phyloP scores from a whole-genome alignment of 30 jellyfish, hydroid and myxozoan genomes.

The Aurelia aurita complex sp. Pacific region DNA sequence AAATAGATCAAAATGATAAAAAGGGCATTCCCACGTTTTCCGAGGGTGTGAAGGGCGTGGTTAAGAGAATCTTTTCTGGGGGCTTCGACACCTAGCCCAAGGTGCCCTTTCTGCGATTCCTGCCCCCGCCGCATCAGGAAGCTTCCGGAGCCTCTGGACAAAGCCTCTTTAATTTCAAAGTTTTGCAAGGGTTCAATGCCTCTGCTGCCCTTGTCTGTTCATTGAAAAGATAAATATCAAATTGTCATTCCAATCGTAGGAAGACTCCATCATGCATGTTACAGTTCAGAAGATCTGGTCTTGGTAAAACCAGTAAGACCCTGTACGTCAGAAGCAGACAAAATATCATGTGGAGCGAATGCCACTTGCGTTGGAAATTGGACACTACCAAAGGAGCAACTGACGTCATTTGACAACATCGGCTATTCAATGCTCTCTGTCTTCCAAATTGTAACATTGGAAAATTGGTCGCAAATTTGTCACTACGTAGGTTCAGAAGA shows the following conservation, averaged over 20 bases:
- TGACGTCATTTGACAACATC: slow-evolving; percentile 65
- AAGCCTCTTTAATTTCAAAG: no score
- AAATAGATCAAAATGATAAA: no score
- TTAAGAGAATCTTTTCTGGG: no score
- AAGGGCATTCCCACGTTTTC: no score
- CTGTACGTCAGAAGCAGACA: slow-evolving; percentile 6
- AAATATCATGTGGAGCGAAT: slow-evolving; percentile 6
- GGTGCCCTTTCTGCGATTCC: no score
- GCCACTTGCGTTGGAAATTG: slow-evolving; percentile 52
- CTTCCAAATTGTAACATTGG: slow-evolving; percentile 77
- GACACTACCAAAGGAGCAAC: slow-evolving; percentile 47
- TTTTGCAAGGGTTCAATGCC: no score
- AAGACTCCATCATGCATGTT: slow-evolving; percentile 58
- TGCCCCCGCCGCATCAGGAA: no score
- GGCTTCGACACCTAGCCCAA: no score
- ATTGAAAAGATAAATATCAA: not conserved
- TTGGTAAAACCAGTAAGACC: slow-evolving; percentile 13
- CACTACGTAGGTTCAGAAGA: slow-evolving; percentile 46
- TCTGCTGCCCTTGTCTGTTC: not conserved
- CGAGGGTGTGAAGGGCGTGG: no score
- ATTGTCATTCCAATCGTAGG: slow-evolving; percentile 16
- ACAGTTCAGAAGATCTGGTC: not conserved
- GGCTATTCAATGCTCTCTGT: slow-evolving; percentile 70
- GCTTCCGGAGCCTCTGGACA: no score
- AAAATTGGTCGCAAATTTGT: slow-evolving; percentile 61